Evolutionary conservation across 2,888 invertebrate genomes (phyloP).

Genomic region (Apodemia hepburni): DNA sequence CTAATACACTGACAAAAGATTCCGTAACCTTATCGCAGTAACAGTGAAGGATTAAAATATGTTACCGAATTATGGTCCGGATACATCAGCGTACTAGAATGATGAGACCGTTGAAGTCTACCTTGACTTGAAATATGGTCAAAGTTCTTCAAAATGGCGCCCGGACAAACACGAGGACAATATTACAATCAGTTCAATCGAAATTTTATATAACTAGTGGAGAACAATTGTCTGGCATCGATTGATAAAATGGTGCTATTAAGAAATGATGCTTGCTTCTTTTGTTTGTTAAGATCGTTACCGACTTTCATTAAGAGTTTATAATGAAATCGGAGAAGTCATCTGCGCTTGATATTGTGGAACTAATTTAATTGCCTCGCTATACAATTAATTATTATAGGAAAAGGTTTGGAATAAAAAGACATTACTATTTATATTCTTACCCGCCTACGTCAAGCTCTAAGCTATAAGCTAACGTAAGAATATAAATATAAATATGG

Average conservation of each 20-base stretch:
- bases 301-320: background rate
- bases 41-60: no score
- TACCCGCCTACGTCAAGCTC: no score
- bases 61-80: no score
- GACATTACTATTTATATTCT: no score
- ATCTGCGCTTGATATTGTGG: background rate
- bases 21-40: no score
- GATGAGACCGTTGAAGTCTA: no score
- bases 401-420: background rate
- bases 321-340: background rate
- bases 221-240: slow-evolving; percentile 3
- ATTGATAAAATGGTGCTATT: background rate
- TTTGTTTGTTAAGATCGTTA: slow-evolving; percentile 2
- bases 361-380: background rate
- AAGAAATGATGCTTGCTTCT: background rate
- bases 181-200: background rate
- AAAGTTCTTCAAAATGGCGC: no score
- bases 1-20: no score
- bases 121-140: no score
- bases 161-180: background rate
- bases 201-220: background rate
- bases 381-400: background rate
- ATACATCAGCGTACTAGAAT: no score
- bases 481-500: no score
- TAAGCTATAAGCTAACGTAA: no score